Evolutionary conservation across 2,797 vertebrate genomes (phyloP), one percentile per base, ranked within the genome.

Genomic region (Cygnus olor): DNA sequence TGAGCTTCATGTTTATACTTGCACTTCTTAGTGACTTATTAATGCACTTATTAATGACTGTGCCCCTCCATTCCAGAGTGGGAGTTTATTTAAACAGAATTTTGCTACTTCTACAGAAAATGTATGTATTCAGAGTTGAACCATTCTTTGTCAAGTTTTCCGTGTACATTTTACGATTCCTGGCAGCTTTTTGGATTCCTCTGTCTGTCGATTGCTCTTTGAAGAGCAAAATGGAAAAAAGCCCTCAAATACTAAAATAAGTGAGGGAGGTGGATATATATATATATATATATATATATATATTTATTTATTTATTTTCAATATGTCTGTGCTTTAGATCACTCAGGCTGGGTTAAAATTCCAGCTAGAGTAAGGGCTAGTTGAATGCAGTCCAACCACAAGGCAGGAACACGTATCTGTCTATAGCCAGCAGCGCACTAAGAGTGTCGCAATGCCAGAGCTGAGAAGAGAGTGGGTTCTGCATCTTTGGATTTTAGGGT

Each of bases 181-280:
- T 93, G 86, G 91, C 89, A 68, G 83, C 44, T 81, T 68, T 61
- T 47, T 54, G 63, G 89, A 81, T 90, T 81, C 93, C 22, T 74
- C 71, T 84, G 47, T 57, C 82, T 58, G 74, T 74, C 76, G 57
- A 1, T 51, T 81, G 63, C 57, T 64, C 69, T 80, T 83, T 93
- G 88, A 94, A 87, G 47, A 36, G 85, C 38, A 40, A 84, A 93
- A 77, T 77, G 88, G 76, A 84, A 91, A 94, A 89, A 89, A 74
- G 21, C 63, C 49, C 53, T 88, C 83, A 42, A 86, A 54, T 54
- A 4, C 76, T 85, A 79, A 89, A 90, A 74, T 19, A 81, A 85
- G 65, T 42, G 53, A 73, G 72, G 85, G 61, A 36, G n/a, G 65
- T 76, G 82, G 44, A 45, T 42, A 53, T 53, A 53, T 53, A 53